Percentiles rank a stretch among this genome's conserved stretches.
Evolutionary conservation across 2,113 vertebrate species (phyloP).

Genomic region (Xyrauchen texanus): DNA sequence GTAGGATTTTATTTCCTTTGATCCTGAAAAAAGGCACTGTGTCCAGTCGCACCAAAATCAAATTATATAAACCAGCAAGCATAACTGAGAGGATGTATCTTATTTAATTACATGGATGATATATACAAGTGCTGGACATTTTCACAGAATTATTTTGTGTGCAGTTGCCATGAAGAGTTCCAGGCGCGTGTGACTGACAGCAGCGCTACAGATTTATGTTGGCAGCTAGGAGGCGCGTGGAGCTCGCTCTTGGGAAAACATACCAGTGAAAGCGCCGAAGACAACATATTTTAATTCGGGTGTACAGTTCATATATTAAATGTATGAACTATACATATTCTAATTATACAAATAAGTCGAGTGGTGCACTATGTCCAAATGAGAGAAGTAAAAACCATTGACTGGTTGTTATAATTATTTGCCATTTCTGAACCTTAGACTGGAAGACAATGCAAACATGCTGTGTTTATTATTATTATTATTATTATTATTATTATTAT

Average conservation of each 20-base stretch:
- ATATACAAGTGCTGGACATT: conserved; percentile 12
- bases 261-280: background rate
- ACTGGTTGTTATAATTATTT: too few species aligned
- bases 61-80: background rate
- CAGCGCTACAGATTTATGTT: background rate
- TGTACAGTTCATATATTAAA: background rate
- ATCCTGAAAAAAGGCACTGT: background rate
- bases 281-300: background rate
- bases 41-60: background rate
- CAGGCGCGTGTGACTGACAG: background rate
- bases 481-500: too few species aligned
- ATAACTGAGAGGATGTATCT: background rate
- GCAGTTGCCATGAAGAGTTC: background rate
- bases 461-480: too few species aligned
- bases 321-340: background rate
- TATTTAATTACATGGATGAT: background rate
- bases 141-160: background rate
- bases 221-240: conserved; percentile 79
- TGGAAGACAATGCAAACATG: too few species aligned
- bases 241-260: conserved; percentile 64
- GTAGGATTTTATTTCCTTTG: background rate
- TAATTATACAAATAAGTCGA: background rate
- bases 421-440: too few species aligned
- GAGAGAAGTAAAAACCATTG: too few species aligned
- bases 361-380: too few species aligned